Conservation (phyloP, 2,113 vertebrate species). For the Sapajus apella region DNA sequence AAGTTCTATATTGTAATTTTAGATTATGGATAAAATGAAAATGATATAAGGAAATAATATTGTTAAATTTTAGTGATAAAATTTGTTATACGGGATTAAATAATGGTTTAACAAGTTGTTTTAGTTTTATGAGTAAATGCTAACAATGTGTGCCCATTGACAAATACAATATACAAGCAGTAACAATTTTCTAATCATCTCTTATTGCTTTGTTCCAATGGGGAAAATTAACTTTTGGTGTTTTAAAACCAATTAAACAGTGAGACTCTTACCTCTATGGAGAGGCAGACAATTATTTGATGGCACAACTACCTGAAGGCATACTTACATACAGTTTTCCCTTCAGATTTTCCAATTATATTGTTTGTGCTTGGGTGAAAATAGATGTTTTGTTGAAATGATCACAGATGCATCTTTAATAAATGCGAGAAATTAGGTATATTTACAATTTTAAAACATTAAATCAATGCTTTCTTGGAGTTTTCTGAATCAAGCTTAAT, state of each 20-base stretch:
- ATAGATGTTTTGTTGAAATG: conserved; percentile 12
- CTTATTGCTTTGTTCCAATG: not conserved
- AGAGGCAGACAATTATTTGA: not conserved
- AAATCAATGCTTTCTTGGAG: not conserved
- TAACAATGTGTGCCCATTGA: not conserved
- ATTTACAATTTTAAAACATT: conserved; percentile 10
- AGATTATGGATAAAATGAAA: not conserved
- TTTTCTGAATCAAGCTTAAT: conserved; percentile 43
- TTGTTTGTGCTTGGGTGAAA: not conserved
- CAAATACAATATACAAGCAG: not conserved
- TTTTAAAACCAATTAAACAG: not conserved
- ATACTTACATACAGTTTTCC: not conserved
- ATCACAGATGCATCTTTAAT: conserved; percentile 13
- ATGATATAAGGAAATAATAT: not conserved
- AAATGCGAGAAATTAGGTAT: conserved; percentile 7
- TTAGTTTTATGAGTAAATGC: not conserved
- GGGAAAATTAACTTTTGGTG: not conserved
- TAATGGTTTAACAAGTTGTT: not conserved
- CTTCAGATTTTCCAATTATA: not conserved
- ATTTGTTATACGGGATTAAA: not conserved
- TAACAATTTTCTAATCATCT: not conserved
- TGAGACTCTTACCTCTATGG: not conserved
- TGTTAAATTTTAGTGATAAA: conserved; percentile 5
- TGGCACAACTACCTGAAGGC: not conserved
- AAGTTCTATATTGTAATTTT: not conserved